Evolutionary conservation across 2,113 vertebrate genomes (phyloP), one percentile per base, ranked within the genome.

Genomic region (Cochlearius cochlearius): DNA sequence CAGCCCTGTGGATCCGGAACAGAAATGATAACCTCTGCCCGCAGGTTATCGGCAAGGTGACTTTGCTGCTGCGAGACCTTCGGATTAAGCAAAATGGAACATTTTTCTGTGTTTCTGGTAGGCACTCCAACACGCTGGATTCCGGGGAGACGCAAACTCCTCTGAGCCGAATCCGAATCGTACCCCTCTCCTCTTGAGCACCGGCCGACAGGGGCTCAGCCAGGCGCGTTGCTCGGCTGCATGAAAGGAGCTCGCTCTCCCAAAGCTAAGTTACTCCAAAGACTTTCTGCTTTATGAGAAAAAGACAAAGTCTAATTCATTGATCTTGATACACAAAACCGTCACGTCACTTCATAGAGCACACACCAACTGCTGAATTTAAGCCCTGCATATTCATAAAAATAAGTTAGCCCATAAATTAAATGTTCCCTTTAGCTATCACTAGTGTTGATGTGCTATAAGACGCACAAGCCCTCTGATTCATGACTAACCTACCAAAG

Each of bases 341-440:
- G 75, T 96, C 96, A 94, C 94, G 86, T 94, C 96, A 95, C 85
- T 97, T 97, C 96, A 97, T 96, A 96, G 93, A 96, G 96, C 96
- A 95, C 96, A 90, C 96, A 96, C 96, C 96, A 97, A 97, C 96
- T 97, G 96, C 96, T 96, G 96, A 97, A 96, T 97, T 95, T 96
- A 90, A 96, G 92, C 94, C 92, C 95, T 97, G 96, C 96, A 96
- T 96, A 96, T 96, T 97, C 96, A 96, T 97, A 97, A 97, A 96
- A 96, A 96, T 95, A 96, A 96, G 96, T 94, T 96, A 97, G 96
- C 90, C 96, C 96, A 97, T 97, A 97, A 97, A 97, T 97, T 97
- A 97, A 93, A 97, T 93, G 96, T 96, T 97, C 96, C 93, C 96
- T 96, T 96, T 97, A 97, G 96, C 93, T 94, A 95, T 95, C 20